Evolutionary conservation across 2,888 invertebrate genomes (phyloP).

Genomic region (Tortricodes alternella): DNA sequence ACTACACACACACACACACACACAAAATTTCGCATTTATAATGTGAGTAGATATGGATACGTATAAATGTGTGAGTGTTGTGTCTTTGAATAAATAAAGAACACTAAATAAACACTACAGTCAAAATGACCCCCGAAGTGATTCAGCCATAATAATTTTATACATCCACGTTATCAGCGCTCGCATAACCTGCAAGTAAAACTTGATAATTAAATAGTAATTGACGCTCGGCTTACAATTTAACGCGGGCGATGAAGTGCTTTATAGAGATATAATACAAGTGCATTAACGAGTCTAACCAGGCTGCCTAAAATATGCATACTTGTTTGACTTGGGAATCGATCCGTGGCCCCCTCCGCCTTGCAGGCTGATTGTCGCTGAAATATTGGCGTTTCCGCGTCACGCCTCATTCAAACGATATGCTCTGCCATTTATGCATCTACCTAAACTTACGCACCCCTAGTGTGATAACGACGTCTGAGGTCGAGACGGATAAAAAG

Average conservation of each 20-base stretch:
- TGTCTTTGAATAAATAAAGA: too few species aligned
- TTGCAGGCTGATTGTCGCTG: conserved; percentile 10
- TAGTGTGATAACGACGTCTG: conserved; percentile 3
- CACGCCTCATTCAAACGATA: conserved; percentile 10
- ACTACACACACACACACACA: too few species aligned
- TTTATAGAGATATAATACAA: conserved; percentile 12
- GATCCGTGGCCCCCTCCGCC: conserved; percentile 1
- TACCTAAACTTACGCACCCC: neutral
- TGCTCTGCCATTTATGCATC: neutral
- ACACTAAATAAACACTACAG: too few species aligned
- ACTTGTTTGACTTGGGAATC: conserved; percentile 21
- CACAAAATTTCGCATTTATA: too few species aligned
- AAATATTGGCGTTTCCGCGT: conserved; percentile 15
- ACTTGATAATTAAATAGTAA: conserved; percentile 19
- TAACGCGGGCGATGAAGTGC: neutral
- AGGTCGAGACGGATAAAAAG: neutral
- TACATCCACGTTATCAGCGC: conserved; percentile 11
- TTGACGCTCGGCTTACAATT: conserved; percentile 10
- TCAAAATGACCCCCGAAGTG: neutral
- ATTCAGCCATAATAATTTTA: too few species aligned
- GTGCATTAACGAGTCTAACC: conserved; percentile 16
- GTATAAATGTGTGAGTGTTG: too few species aligned
- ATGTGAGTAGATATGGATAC: too few species aligned
- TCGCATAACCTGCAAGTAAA: conserved; percentile 4
- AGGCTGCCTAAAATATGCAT: conserved; percentile 6